Conservation (phyloP, 2,888 invertebrate species). For the Tetheella fluctuosa region DNA sequence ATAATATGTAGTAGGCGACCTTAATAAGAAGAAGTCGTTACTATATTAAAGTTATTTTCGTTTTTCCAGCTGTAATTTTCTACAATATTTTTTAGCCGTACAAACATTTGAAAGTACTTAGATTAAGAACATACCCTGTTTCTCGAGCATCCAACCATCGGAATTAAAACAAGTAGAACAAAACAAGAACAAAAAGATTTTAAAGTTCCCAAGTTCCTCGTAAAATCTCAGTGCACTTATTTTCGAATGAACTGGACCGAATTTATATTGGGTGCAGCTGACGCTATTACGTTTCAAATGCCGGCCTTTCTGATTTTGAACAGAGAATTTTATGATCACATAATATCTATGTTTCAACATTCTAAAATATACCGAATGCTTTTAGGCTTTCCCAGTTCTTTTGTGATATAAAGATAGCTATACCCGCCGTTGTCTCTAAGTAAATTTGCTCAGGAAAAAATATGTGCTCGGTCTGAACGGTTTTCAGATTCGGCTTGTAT, state of each 20-base stretch:
- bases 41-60: no score
- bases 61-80: not conserved
- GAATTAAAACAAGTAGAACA: not conserved
- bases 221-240: slow-evolving; percentile 11
- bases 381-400: not conserved
- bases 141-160: not conserved
- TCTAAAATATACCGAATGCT: not conserved
- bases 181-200: slow-evolving; percentile 3
- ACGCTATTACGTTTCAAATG: slow-evolving; percentile 22
- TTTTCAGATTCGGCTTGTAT: not conserved
- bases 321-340: slow-evolving; percentile 28
- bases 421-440: not conserved
- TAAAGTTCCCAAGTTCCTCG: not conserved
- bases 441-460: slow-evolving; percentile 1
- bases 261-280: slow-evolving; percentile 41
- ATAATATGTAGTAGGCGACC: no score
- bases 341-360: slow-evolving; percentile 16
- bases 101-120: not conserved
- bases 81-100: not conserved
- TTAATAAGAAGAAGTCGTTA: no score
- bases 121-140: not conserved
- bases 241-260: slow-evolving; percentile 30
- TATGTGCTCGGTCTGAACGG: not conserved
- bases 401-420: not conserved
- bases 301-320: slow-evolving; percentile 19